Evolutionary conservation across 2,888 invertebrate species (phyloP).

Genomic region (Phyllotreta cruciferae): DNA sequence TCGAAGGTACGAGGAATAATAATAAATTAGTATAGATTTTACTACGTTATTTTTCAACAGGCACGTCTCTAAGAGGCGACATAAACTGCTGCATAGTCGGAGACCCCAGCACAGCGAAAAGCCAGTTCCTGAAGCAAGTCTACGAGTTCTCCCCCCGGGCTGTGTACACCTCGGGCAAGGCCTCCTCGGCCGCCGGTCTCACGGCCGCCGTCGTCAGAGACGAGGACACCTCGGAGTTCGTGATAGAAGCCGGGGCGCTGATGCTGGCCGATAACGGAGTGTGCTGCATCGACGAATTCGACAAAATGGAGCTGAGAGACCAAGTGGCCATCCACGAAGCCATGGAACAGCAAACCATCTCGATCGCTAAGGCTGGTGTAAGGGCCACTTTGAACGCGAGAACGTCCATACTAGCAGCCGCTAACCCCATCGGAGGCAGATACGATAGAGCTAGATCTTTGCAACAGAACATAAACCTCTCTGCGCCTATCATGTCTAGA

Average conservation of each 20-base stretch:
- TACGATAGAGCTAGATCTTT: constrained; percentile 94
- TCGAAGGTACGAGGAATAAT: too few species aligned
- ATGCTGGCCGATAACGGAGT: constrained; percentile 99
- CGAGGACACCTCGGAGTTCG: constrained; percentile 97
- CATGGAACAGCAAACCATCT: constrained; percentile 99
- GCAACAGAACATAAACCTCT: constrained; percentile 91
- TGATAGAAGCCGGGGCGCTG: constrained; percentile 99
- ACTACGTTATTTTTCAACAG: neutral
- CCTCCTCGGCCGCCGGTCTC: constrained; percentile 95
- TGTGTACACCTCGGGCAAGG: constrained; percentile 97
- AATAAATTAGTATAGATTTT: neutral
- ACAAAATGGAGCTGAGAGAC: constrained; percentile 98
- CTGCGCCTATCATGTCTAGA: constrained; percentile 98
- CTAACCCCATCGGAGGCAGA: constrained; percentile 91
- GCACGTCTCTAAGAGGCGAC: constrained; percentile 91
- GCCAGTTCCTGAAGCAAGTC: constrained; percentile 94
- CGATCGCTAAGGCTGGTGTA: constrained; percentile 94
- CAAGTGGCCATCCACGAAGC: constrained; percentile 99
- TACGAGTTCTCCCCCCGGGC: constrained; percentile 95
- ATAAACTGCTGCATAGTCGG: constrained; percentile 98
- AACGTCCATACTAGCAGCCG: constrained; percentile 97
- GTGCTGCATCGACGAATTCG: constrained; percentile 99
- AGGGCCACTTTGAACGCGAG: constrained; percentile 97
- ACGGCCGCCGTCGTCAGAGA: constrained; percentile 98
- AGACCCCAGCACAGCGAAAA: constrained; percentile 98